These are phyloP conservation scores for Drosophila acutilabella DNA, from an alignment of 2,888 invertebrate species.

Conservation along the genomic window DNA sequence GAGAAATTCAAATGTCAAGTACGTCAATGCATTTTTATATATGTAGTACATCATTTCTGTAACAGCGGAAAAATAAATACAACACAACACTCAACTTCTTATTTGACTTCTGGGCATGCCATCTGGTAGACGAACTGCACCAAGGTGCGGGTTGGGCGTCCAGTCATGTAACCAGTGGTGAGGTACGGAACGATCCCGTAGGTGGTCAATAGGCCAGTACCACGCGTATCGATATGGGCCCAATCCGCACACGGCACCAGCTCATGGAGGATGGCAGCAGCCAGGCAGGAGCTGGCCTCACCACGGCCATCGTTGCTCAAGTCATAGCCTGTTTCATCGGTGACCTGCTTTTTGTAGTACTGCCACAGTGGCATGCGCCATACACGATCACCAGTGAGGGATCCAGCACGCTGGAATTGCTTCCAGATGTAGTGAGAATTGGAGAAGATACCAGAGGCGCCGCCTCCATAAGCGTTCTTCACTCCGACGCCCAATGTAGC, in stretches of 20 bases:
- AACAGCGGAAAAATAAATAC: constrained; percentile 1
- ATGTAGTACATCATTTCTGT: constrained; percentile 19
- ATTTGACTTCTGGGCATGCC: constrained; percentile 82
- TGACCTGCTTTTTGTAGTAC: constrained; percentile 81
- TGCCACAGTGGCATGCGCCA: constrained; percentile 88
- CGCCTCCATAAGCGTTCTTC: constrained; percentile 86
- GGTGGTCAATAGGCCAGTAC: constrained; percentile 88
- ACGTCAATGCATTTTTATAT: constrained; percentile 1
- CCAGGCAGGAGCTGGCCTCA: constrained; percentile 88
- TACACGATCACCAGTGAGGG: constrained; percentile 87
- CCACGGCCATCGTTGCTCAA: constrained; percentile 87
- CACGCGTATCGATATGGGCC: constrained; percentile 91
- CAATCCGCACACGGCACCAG: constrained; percentile 89
- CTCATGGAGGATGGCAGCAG: constrained; percentile 89
- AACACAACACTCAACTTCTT: constrained; percentile 3
- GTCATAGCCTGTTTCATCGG: constrained; percentile 83
- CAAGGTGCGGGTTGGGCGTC: constrained; percentile 88
- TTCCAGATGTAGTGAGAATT: constrained; percentile 86
- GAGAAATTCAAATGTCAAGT: not conserved
- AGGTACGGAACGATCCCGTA: constrained; percentile 88
- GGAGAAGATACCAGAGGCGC: constrained; percentile 87
- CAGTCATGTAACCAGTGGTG: constrained; percentile 87
- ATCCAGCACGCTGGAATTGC: constrained; percentile 86
- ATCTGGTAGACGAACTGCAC: constrained; percentile 86
- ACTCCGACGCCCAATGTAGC: constrained; percentile 87